A percentile compares a stretch with the other conserved stretches of the same genome.
phyloP scores from a whole-genome alignment of 2,888 invertebrate genomes.

The Hyppa rectilinea region DNA sequence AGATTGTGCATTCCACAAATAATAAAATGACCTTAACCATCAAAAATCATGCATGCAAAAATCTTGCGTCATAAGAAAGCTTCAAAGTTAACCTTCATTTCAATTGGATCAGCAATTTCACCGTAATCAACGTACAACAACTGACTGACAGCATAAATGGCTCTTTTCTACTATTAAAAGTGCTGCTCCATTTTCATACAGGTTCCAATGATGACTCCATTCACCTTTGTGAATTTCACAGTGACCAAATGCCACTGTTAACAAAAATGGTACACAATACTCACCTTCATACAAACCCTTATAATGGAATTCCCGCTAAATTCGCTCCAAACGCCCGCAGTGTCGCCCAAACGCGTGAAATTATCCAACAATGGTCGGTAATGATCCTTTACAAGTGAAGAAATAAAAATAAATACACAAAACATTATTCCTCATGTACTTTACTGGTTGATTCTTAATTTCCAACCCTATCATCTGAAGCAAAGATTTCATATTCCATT shows the following conservation, averaged over 20 bases:
- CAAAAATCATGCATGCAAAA: too few relatives aligned
- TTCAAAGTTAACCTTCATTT: neutral
- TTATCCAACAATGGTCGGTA: constrained; percentile 87
- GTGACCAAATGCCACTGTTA: constrained; percentile 73
- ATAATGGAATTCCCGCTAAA: constrained; percentile 82
- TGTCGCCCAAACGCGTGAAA: constrained; percentile 89
- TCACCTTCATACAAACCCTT: constrained; percentile 76
- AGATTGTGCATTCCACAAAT: too few relatives aligned
- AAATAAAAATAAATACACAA: constrained; percentile 85
- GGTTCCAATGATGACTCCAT: constrained; percentile 64
- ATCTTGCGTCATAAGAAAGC: neutral
- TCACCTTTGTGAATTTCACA: constrained; percentile 69
- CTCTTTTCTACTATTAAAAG: constrained; percentile 34
- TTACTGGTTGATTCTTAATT: constrained; percentile 56
- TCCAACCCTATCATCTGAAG: constrained; percentile 53
- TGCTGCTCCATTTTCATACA: constrained; percentile 55
- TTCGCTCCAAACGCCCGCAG: constrained; percentile 84
- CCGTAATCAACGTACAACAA: constrained; percentile 22
- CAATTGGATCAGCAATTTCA: constrained; percentile 19
- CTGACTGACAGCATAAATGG: constrained; percentile 33
- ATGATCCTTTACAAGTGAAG: constrained; percentile 87
- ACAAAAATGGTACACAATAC: constrained; percentile 74
- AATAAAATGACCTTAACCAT: too few relatives aligned
- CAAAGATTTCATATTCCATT: constrained; percentile 29
- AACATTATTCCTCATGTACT: constrained; percentile 73